phyloP scores from a whole-genome alignment of 2,113 vertebrate genomes.

The Gracilinanus agilis region DNA sequence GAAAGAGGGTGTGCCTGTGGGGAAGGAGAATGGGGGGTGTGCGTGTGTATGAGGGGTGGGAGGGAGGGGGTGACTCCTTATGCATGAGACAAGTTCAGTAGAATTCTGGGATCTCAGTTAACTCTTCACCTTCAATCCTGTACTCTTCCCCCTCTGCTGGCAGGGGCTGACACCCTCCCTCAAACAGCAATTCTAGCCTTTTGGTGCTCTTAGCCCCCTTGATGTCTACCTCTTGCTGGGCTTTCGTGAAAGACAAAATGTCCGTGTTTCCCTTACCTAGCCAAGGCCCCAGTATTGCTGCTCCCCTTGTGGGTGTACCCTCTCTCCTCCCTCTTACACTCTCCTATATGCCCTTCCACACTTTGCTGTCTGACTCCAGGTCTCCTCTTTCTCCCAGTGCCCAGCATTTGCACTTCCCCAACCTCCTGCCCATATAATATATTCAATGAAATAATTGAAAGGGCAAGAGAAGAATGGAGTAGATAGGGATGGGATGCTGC shows the following conservation, averaged over 20 bases:
- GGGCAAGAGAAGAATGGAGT: background rate
- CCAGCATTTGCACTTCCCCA: background rate
- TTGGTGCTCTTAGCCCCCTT: constrained; percentile 70
- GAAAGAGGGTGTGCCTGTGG: background rate
- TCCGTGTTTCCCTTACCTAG: background rate
- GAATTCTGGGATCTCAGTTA: background rate
- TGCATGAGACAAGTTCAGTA: constrained; percentile 69
- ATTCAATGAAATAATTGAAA: background rate
- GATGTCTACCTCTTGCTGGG: constrained; percentile 79
- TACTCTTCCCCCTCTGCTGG: constrained; percentile 29
- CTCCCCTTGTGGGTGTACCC: constrained; percentile 26
- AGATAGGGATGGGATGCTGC: background rate
- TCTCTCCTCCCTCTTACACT: background rate
- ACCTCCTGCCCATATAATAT: background rate
- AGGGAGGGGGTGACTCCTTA: background rate
- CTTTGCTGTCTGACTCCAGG: background rate
- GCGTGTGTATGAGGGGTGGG: background rate
- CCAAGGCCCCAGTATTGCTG: background rate
- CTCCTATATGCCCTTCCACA: constrained; percentile 22
- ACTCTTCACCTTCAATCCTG: background rate
- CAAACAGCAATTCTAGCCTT: constrained; percentile 23
- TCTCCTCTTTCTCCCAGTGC: background rate
- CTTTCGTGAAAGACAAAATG: constrained; percentile 42
- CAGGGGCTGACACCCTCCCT: background rate
- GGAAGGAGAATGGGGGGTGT: background rate